Percentiles rank a stretch among this genome's conserved stretches.
Conservation (phyloP, 2,797 vertebrate genomes). For the Epinephelus awoara region DNA sequence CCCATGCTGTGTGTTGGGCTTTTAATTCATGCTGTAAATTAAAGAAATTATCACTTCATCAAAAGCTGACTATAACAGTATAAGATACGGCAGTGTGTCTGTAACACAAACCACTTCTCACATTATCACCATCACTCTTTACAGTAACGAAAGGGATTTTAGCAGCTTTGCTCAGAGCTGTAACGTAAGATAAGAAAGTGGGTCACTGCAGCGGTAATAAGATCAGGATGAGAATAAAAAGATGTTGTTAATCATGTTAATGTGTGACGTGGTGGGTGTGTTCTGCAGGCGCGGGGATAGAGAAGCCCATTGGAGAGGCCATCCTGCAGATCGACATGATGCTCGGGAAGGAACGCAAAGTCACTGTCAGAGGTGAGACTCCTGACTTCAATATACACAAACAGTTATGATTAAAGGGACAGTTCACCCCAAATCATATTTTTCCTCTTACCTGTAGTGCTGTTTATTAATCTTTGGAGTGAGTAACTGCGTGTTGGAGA, state of each 20-base stretch:
- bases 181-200: slow-evolving; percentile 8
- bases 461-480: too few relatives aligned
- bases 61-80: neutral
- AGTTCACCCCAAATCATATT: too few relatives aligned
- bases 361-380: slow-evolving; percentile 91
- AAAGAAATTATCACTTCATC: neutral
- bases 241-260: neutral
- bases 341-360: slow-evolving; percentile 91
- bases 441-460: too few relatives aligned
- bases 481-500: too few relatives aligned
- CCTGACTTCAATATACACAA: neutral
- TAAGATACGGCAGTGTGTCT: neutral
- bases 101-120: neutral
- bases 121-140: neutral
- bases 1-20: neutral
- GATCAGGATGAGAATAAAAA: slow-evolving; percentile 1
- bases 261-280: neutral
- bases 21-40: neutral
- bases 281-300: slow-evolving; percentile 90
- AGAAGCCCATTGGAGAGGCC: slow-evolving; percentile 94
- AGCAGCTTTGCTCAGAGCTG: neutral
- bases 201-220: neutral
- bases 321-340: slow-evolving; percentile 94
- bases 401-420: neutral
- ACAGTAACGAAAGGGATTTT: neutral